Conservation (phyloP, 2,888 invertebrate genomes). For the Halocaridina rubra region DNA sequence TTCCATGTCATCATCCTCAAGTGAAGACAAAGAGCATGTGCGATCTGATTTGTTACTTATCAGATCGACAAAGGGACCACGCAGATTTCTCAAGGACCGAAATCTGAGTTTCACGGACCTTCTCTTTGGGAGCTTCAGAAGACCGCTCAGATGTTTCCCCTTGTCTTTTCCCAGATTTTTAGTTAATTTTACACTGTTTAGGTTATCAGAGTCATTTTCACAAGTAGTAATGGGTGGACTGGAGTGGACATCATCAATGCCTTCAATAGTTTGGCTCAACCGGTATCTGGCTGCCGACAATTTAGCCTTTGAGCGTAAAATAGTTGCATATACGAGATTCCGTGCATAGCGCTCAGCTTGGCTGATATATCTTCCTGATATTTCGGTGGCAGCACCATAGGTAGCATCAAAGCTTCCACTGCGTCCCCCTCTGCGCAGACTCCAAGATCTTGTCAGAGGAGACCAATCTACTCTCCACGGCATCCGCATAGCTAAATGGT, state of each 20-base stretch:
- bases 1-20: not conserved
- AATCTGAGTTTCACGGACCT: constrained; percentile 11
- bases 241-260: not conserved
- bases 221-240: not conserved
- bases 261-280: constrained; percentile 10
- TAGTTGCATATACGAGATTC: constrained; percentile 26
- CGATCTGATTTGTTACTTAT: not conserved
- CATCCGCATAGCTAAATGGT: constrained; percentile 36
- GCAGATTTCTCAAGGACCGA: constrained; percentile 15
- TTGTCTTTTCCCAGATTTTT: not conserved
- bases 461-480: constrained; percentile 45
- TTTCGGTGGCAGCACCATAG: not conserved
- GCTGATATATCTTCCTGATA: constrained; percentile 22
- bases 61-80: constrained; percentile 22
- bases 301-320: constrained; percentile 45
- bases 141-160: not conserved
- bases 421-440: constrained; percentile 10
- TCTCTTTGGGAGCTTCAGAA: constrained; percentile 10
- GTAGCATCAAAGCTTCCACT: not conserved
- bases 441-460: constrained; percentile 14
- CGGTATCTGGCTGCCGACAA: constrained; percentile 26
- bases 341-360: constrained; percentile 47
- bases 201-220: not conserved
- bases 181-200: not conserved
- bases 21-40: not conserved